Conservation (phyloP, 2,888 invertebrate species). For the Sarcophaga variegata region DNA sequence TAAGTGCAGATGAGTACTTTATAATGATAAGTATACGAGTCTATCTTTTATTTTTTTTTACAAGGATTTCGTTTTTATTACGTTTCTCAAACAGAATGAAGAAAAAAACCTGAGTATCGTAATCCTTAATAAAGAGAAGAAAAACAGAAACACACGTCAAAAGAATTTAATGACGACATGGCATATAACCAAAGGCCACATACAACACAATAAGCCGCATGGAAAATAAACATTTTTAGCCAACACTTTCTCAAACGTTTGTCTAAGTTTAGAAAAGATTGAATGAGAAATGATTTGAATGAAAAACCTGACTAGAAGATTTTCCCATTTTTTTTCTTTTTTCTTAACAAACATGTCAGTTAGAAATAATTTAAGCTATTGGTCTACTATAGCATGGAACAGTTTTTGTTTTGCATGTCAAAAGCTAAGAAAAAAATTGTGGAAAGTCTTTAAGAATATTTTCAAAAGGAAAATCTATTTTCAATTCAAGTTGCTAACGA, state of each 20-base stretch:
- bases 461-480: too few relatives aligned
- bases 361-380: too few relatives aligned
- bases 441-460: too few relatives aligned
- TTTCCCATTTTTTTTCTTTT: too few relatives aligned
- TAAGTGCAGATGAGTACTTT: slow-evolving; percentile 43
- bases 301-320: too few relatives aligned
- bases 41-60: not conserved
- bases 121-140: slow-evolving; percentile 4
- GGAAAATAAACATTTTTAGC: slow-evolving; percentile 19
- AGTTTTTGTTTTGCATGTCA: too few relatives aligned
- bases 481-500: too few relatives aligned
- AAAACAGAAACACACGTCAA: slow-evolving; percentile 20
- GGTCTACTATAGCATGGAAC: too few relatives aligned
- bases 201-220: slow-evolving; percentile 1
- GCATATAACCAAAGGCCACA: slow-evolving; percentile 34
- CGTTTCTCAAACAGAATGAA: not conserved
- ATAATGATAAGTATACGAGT: slow-evolving; percentile 19
- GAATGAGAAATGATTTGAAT: too few relatives aligned
- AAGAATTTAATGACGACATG: slow-evolving; percentile 40
- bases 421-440: too few relatives aligned
- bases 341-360: too few relatives aligned
- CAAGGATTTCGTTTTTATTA: not conserved
- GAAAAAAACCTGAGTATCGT: slow-evolving; percentile 4
- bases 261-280: too few relatives aligned
- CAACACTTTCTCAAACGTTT: not conserved